Evolutionary conservation across 2,888 invertebrate genomes (phyloP), one percentile per base, ranked within the genome.

Genomic region (Scaptomyza tumidula): DNA sequence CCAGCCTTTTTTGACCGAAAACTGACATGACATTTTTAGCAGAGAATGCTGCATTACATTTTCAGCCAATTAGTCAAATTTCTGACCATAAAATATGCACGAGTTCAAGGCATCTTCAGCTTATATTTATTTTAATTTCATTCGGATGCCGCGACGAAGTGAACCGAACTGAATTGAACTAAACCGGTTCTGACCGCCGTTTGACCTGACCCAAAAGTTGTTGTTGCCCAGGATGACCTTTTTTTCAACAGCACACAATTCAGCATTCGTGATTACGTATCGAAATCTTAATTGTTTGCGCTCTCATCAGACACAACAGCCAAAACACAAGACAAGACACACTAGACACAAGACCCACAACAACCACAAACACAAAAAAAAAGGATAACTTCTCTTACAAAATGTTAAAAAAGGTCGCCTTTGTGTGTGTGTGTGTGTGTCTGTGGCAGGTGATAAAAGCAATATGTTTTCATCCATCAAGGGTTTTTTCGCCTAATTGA

Each of bases 21-120:
- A 41, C 33, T 65, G 53, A 69, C 64, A 58, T 45, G 59, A 39
- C 53, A 48, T 60, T 61, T 67, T 48, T 71, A 59, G 62, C 60
- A 63, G 53, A 48, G 39, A 55, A 16, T 29, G 24, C 24, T 19
- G 53, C 44, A 50, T 58, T 45, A 48, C 65, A 68, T 58, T 72
- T 68, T 46, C 10, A 64, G 81, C 64, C 80, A 86, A 86, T 83
- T 86, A 86, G 84, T 86, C 86, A 82, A 86, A 78, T 86, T 79
- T 46, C 48, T 54, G 39, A 29, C 49, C 63, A 37, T 78, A 41
- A 57, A 65, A 58, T 68, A 73, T 77, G 61, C 71, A 60, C 39
- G 56, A 46, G 16, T 29, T 14, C 56, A 6, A 45, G 55, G 27
- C 50, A 53, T 50, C 33, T 45, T 14, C 37, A 52, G 62, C 24